Evolutionary conservation across 2,888 invertebrate genomes (phyloP), one percentile per base, ranked within the genome.

Genomic region (Cryptus armator): DNA sequence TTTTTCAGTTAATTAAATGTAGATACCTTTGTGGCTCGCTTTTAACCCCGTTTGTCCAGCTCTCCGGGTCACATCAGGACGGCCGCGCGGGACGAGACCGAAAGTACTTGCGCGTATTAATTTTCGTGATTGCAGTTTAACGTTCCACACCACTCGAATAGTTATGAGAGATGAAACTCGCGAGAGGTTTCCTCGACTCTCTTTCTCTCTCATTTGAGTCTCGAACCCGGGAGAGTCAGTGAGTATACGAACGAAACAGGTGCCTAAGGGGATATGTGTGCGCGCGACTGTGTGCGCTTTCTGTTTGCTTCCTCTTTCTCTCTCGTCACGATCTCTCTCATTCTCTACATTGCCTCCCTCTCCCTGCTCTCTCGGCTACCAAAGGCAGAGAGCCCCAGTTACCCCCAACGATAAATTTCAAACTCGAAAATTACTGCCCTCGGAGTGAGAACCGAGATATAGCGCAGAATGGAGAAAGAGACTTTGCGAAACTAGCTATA

Each of bases 51-150:
- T 67, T 81, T 46, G 71, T 76, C 80, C 48, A 53, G 6, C 29
- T 43, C 43, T 12, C 16, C 19, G 12, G 66, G 19, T 44, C 7
- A 48, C 53, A n/a, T 46, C 29, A 29, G 32, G 3, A 2, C 43
- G 10, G 10, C 4, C 14, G 12, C 53, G 37, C 53, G 32, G 16
- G 3, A n/a, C 5, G 43, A 53, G 32, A 75, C 48, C 10, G 44
- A 59, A 32, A 48, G 80, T 82, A 81, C 82, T 80, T 82, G n/a
- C 67, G 85, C 76, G 80, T 86, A 86, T 86, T 86, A 85, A 86
- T 86, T 86, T 86, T 85, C 86, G 85, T 86, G 86, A 87, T 87
- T 87, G 86, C 86, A 87, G 84, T 87, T 87, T 84, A 87, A 86
- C 86, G 86, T 87, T 86, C 86, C 77, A 78, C 82, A 81, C 83